Evolutionary conservation across 2,888 invertebrate species (phyloP).

Genomic region (Eudemis profundana): DNA sequence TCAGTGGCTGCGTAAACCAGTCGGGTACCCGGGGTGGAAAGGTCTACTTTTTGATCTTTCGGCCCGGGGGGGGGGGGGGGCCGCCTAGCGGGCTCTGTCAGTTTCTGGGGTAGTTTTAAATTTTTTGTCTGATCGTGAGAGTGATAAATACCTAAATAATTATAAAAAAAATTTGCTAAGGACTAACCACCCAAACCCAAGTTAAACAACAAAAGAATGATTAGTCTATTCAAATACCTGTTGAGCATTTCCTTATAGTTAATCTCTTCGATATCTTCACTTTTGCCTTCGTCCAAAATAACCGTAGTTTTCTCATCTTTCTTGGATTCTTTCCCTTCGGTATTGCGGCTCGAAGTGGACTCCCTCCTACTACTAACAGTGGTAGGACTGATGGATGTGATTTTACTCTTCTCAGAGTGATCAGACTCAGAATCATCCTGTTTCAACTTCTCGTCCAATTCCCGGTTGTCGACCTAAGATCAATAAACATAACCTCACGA

Average conservation of each 20-base stretch:
- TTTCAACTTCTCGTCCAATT: constrained; percentile 88
- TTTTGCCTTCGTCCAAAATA: constrained; percentile 79
- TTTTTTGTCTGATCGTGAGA: no score
- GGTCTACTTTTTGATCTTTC: no score
- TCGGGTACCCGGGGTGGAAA: no score
- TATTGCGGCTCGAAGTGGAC: constrained; percentile 80
- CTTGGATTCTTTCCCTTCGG: constrained; percentile 74
- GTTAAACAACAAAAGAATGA: not conserved
- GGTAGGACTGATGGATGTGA: constrained; percentile 84
- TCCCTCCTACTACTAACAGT: constrained; percentile 80
- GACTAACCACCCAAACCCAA: no score
- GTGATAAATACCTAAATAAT: no score
- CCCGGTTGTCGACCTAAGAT: constrained; percentile 80
- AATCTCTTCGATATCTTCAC: constrained; percentile 88
- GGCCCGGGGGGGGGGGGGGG: no score
- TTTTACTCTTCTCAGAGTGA: constrained; percentile 86
- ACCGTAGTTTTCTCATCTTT: constrained; percentile 77
- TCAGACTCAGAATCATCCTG: constrained; percentile 87
- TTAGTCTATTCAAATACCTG: constrained; percentile 57
- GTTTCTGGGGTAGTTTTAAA: no score
- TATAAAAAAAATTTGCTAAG: no score
- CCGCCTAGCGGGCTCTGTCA: no score
- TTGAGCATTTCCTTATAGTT: constrained; percentile 79
- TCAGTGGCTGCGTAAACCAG: no score
- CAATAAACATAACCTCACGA: constrained; percentile 86